phyloP scores from a whole-genome alignment of 2,888 invertebrate genomes.

The Nephrotoma flavescens region DNA sequence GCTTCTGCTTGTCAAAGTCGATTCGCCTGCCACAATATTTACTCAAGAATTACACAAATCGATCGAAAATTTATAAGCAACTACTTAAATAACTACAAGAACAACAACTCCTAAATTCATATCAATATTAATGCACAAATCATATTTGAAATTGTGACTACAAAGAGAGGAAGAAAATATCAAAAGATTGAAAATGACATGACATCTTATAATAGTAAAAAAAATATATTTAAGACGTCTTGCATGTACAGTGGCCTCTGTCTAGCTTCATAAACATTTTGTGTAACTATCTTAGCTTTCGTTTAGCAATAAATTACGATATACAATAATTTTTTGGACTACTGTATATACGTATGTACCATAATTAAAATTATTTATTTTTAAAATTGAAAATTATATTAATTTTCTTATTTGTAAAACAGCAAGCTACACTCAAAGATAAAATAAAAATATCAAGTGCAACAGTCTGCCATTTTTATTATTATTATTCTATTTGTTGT shows the following conservation, averaged over 20 bases:
- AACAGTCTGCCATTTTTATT: constrained; percentile 4
- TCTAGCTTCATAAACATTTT: not conserved
- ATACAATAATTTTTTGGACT: not conserved
- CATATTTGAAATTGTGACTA: not conserved
- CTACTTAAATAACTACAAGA: not conserved
- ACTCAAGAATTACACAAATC: not conserved
- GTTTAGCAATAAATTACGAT: not conserved
- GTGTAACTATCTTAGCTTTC: not conserved
- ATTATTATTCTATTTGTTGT: not conserved
- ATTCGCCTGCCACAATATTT: not conserved
- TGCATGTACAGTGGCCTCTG: not conserved
- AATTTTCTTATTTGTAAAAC: not conserved
- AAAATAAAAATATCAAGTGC: not conserved
- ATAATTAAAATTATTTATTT: not conserved
- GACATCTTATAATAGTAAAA: not conserved
- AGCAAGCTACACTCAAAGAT: not conserved
- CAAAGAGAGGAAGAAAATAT: not conserved
- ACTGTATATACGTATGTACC: not conserved
- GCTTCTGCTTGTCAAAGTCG: not conserved
- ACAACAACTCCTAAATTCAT: not conserved
- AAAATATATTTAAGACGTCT: not conserved
- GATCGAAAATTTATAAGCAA: not conserved
- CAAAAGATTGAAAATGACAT: not conserved
- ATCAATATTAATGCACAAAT: not conserved
- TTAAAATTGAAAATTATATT: not conserved